Evolutionary conservation across 2,797 vertebrate genomes (phyloP).

Genomic region (Triplophysa bombifrons): DNA sequence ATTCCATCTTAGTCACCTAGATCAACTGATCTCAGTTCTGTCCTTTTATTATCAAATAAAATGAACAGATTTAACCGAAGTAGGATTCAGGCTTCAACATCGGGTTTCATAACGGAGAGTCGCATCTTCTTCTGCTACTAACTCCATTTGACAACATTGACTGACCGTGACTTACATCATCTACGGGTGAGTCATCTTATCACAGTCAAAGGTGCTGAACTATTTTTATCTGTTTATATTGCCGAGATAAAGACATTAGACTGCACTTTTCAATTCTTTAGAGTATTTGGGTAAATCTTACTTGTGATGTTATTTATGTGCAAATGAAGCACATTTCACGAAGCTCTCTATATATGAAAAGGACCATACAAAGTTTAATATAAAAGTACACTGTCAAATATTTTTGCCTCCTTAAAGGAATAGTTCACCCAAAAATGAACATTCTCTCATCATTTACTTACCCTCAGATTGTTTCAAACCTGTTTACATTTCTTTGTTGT

Average conservation of each 20-base stretch:
- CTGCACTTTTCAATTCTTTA: not conserved
- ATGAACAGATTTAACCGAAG: slow-evolving; percentile 9
- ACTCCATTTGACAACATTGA: slow-evolving; percentile 33
- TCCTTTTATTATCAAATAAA: slow-evolving; percentile 10
- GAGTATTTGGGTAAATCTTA: not conserved
- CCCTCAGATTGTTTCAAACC: no score
- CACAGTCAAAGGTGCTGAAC: slow-evolving; percentile 43
- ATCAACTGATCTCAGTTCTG: slow-evolving; percentile 10
- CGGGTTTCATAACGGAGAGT: slow-evolving; percentile 19
- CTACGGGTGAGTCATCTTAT: slow-evolving; percentile 50
- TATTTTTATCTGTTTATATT: slow-evolving; percentile 7
- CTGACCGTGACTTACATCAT: slow-evolving; percentile 44
- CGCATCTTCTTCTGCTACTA: slow-evolving; percentile 25
- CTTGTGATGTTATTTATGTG: not conserved
- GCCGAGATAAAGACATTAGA: not conserved
- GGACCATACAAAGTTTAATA: not conserved
- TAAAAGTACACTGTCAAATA: not conserved
- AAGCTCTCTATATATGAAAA: not conserved
- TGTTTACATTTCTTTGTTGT: no score
- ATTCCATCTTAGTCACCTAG: slow-evolving; percentile 15
- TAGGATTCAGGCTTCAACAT: slow-evolving; percentile 18
- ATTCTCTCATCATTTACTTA: no score
- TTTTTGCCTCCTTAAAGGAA: no score
- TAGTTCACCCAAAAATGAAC: no score
- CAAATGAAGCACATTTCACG: not conserved